Base-by-base conservation (phyloP, 2,888 invertebrate species). In the Ecliptopera silaceata region DNA sequence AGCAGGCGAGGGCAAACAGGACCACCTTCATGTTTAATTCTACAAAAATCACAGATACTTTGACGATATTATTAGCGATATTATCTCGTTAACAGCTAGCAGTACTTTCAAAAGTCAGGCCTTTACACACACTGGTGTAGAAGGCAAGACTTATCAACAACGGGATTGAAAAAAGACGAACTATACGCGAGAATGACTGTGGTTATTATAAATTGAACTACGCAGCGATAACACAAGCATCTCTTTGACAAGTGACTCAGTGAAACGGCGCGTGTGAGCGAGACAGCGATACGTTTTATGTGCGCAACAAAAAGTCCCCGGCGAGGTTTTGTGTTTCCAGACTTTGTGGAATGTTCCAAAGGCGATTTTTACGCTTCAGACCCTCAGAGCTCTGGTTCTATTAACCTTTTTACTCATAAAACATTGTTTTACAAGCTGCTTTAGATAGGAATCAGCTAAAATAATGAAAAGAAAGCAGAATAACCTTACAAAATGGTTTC, bases 61-160 rank as follows among this genome's bases (percentile, higher is more conserved):
- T 89, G 87, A 89, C 84, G 84, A 86, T n/a, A n/a, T 57, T 43
- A 59, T 65, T 57, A 62, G 56, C 64, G 65, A 61, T 64, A 63
- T 66, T 63, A 65, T 66, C 57, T 66, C 63, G 68, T 55, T 68
- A 43, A 34, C 67, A 65, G 66, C 70, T 65, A 71, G 67, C 74
- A 79, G 76, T 77, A 74, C 79, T 79, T 74, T 70, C 75, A 70
- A 70, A 79, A 85, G 85, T 82, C 91, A 88, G 82, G 94, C 96
- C 96, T 96, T 96, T 96, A 96, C 95, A 96, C 96, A 91, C 96
- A 96, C 96, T 96, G 96, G 96, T 92, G 95, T 93, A 96, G 96
- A 96, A 96, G 96, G 95, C 94, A 92, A 52, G 59, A 93, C 92
- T 86, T 82, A 80, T 79, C 78, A 81, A 80, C 75, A 77, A 80